Evolutionary conservation across 2,888 invertebrate species (phyloP), one percentile per base, ranked within the genome.

Genomic region (Cecidostiba fungosa): DNA sequence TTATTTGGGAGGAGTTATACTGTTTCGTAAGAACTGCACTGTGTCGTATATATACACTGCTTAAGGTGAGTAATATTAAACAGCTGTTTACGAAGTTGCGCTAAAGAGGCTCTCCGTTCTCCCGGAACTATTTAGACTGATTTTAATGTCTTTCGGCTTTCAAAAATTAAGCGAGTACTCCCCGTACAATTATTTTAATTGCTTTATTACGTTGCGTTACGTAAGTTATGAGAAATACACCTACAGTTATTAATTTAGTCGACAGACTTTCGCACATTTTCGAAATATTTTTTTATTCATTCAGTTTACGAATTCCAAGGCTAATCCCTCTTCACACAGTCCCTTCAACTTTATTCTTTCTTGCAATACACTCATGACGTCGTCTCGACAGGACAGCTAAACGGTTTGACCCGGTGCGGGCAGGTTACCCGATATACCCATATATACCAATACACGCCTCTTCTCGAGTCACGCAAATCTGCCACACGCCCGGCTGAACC

Each of bases 391-490:
- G 54, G 26, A 16, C 81, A 10, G 47, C 69, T 77, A 83, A 77
- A 72, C 73, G 72, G 14, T 78, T 72, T 72, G 72, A 77, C 73
- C 77, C 77, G 76, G 54, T 50, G n/a, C n/a, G 29, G n/a, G 47
- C 78, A 29, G n/a, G 62, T 66, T 78, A 72, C 36, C 69, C 69
- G 54, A 54, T 54, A 54, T 16, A n/a, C 19, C 16, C 16, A 62
- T 23, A n/a, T 26, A 23, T 12, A 62, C 19, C 26, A n/a, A n/a
- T n/a, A 62, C 16, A 62, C 62, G 23, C 62, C 26, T 62, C 62
- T 23, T 62, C n/a, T n/a, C 70, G n/a, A 19, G 78, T 78, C 78
- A 78, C 78, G 78, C 78, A 78, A 78, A 54, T 76, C 50, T 23
- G 54, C 23, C 80, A 29, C 73, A 81, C 32, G 50, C 74, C 32